phyloP scores from a whole-genome alignment of 2,888 invertebrate genomes.

The Caenorhabditis sp. region DNA sequence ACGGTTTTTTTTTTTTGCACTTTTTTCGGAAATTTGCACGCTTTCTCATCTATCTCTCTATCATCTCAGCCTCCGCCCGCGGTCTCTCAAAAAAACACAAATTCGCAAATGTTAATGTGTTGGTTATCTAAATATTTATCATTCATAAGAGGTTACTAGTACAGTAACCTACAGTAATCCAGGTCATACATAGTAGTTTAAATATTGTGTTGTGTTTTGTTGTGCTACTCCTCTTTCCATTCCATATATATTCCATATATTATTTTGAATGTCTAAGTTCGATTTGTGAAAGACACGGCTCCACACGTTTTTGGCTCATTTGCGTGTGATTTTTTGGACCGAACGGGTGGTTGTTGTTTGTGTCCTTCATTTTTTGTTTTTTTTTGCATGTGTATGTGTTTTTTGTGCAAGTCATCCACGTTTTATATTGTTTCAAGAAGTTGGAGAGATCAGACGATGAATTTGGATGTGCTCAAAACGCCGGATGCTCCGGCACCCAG shows the following conservation, averaged over 20 bases:
- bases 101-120: constrained; percentile 5
- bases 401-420: not conserved
- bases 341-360: not conserved
- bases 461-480: not conserved
- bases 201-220: too few species aligned
- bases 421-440: not conserved
- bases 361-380: not conserved
- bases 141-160: too few species aligned
- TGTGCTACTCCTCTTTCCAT: too few species aligned
- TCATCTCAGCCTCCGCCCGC: not conserved
- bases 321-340: not conserved
- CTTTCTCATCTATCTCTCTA: not conserved
- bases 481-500: not conserved
- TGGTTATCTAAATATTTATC: too few species aligned
- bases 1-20: not conserved
- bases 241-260: too few species aligned
- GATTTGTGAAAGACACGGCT: too few species aligned
- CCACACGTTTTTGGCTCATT: not conserved
- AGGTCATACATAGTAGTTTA: too few species aligned
- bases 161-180: too few species aligned
- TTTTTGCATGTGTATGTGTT: not conserved
- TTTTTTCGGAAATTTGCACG: not conserved
- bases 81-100: not conserved
- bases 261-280: too few species aligned
- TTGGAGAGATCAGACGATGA: constrained; percentile 3